These are phyloP conservation scores for Drosophila tripunctata DNA, from an alignment of 2,888 invertebrate genomes.

Conservation along the genomic window DNA sequence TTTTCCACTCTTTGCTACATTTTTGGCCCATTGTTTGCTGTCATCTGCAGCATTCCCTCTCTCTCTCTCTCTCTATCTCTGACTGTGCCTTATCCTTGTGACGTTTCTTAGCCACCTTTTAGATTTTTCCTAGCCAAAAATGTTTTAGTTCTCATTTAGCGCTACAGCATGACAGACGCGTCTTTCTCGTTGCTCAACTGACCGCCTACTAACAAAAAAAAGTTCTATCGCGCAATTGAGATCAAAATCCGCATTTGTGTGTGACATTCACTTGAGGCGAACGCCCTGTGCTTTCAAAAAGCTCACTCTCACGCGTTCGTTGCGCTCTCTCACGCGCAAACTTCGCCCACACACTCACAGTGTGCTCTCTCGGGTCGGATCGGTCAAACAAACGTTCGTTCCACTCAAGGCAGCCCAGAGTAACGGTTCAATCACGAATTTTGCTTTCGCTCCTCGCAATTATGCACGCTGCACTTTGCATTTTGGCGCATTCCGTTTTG, in stretches of 20 bases:
- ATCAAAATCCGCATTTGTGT: slow-evolving; percentile 1
- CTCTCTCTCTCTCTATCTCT: no score
- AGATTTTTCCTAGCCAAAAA: slow-evolving; percentile 39
- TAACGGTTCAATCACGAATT: slow-evolving; percentile 35
- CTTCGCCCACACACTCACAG: background rate
- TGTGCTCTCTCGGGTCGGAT: background rate
- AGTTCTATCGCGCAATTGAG: slow-evolving; percentile 1
- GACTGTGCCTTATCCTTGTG: slow-evolving; percentile 18
- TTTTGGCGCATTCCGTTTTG: slow-evolving; percentile 73
- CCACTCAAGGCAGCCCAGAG: slow-evolving; percentile 5
- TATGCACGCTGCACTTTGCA: slow-evolving; percentile 48
- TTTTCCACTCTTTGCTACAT: slow-evolving; percentile 12
- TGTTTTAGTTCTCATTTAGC: slow-evolving; percentile 52
- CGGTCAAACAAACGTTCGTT: slow-evolving; percentile 2
- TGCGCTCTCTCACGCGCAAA: background rate
- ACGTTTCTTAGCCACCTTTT: slow-evolving; percentile 27
- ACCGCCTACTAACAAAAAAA: background rate
- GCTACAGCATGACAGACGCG: slow-evolving; percentile 61
- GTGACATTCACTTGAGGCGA: slow-evolving; percentile 1
- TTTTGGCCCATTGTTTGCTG: slow-evolving; percentile 62
- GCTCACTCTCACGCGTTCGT: slow-evolving; percentile 14
- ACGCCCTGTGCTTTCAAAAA: slow-evolving; percentile 26
- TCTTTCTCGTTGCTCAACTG: slow-evolving; percentile 19
- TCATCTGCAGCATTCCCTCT: slow-evolving; percentile 75
- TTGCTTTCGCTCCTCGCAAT: slow-evolving; percentile 19